Base-by-base conservation (phyloP, 2,797 vertebrate species). In the Phalanger gymnotis region DNA sequence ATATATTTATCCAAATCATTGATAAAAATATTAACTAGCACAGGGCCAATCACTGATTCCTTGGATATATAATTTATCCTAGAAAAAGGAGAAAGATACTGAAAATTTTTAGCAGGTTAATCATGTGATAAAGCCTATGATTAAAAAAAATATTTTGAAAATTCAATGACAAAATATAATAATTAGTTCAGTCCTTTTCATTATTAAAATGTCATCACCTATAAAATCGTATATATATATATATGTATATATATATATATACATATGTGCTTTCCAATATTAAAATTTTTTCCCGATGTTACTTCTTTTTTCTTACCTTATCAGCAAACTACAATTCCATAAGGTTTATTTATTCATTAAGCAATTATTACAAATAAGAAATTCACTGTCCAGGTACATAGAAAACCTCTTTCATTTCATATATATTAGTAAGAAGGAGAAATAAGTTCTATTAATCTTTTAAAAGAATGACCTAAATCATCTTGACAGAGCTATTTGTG, bases 401-500 rank as follows among this genome's bases (percentile, higher is more conserved):
- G 0, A 93, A 61, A 91, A 57, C 90, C 0, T 34, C 28, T 90
- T 66, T 95, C 1, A 0, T 96, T 96, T 97, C 54, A 61, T 92
- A 96, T 90, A 90, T 7, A 92, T 91, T 4, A 28, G 9, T 66
- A n/a, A 4, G 96, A 53, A 91, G 93, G 56, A 94, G 47, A 19
- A 96, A 95, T 31, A 91, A 51, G 25, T 96, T 96, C 53, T 92
- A 92, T 27, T 13, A 92, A 4, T 61, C 94, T 96, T 96, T 90
- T 96, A 91, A 96, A 98, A 96, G 11, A 94, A 52, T 96, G 94
- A 12, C 94, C 94, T 97, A 96, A 97, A 97, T 95, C 27, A 93
- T 66, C 93, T 92, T 96, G 96, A 66, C 96, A 97, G 52, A 53
- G 30, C 25, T 95, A 90, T 54, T 92, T n/a, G 52, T 47, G 53